Evolutionary conservation across 2,888 invertebrate species (phyloP).

Genomic region (Parnassius smintheus): DNA sequence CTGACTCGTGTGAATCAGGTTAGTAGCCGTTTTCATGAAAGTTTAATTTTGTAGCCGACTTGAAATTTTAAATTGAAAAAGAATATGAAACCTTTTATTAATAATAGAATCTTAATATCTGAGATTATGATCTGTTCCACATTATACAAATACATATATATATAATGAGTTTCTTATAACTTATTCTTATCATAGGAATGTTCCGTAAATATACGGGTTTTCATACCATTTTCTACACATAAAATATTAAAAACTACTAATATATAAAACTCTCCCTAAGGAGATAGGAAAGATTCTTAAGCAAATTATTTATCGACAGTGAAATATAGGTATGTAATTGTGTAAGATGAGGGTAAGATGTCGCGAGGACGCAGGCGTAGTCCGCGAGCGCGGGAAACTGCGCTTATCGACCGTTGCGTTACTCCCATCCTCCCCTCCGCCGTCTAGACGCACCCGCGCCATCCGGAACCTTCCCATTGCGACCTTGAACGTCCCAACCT

Average conservation of each 20-base stretch:
- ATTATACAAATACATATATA: no score
- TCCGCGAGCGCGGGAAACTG: constrained; percentile 76
- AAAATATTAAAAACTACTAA: no score
- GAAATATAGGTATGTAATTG: constrained; percentile 29
- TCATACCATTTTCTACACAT: no score
- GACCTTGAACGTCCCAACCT: constrained; percentile 80
- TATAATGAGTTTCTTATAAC: no score
- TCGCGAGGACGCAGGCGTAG: constrained; percentile 70
- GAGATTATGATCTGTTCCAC: no score
- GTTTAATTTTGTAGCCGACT: no score
- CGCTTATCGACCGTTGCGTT: constrained; percentile 73
- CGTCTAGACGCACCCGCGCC: constrained; percentile 78
- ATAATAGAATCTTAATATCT: no score
- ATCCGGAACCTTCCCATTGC: constrained; percentile 74
- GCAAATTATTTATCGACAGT: background rate
- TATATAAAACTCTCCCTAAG: background rate
- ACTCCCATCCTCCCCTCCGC: constrained; percentile 60
- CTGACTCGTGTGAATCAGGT: constrained; percentile 91
- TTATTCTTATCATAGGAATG: no score
- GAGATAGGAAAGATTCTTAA: background rate
- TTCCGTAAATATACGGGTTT: no score
- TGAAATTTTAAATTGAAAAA: no score
- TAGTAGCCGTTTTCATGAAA: background rate
- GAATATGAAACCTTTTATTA: no score
- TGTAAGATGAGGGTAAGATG: constrained; percentile 51